Evolutionary conservation across 2,888 invertebrate species (phyloP).

Genomic region (Tipula vernalis): DNA sequence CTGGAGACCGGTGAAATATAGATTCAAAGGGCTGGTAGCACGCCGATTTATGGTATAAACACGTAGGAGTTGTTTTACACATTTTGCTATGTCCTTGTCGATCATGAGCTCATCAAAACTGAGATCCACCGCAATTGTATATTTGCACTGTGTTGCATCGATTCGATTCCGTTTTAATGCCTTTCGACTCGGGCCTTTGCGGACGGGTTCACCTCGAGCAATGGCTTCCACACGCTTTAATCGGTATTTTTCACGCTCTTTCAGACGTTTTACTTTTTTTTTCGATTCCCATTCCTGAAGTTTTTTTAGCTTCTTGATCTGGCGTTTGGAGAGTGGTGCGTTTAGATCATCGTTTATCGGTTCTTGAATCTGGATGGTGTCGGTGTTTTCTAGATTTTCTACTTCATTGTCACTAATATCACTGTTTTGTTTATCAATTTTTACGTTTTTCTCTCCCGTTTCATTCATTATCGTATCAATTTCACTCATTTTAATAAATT

Average conservation of each 20-base stretch:
- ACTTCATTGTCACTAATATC: neutral
- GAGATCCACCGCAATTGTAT: constrained; percentile 69
- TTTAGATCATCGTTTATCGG: neutral
- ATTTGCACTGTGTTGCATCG: constrained; percentile 32
- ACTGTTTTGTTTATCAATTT: neutral
- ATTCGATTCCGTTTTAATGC: constrained; percentile 60
- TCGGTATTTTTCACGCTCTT: constrained; percentile 59
- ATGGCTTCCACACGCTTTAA: constrained; percentile 55
- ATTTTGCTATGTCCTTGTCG: constrained; percentile 75
- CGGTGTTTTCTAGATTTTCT: neutral
- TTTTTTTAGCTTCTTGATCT: constrained; percentile 54
- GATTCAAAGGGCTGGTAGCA: constrained; percentile 62
- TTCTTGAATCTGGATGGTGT: neutral
- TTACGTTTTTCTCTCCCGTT: neutral
- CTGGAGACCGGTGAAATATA: constrained; percentile 68
- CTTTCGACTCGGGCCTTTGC: constrained; percentile 62
- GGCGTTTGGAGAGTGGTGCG: constrained; percentile 41
- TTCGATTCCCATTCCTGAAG: constrained; percentile 59
- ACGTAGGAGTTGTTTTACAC: constrained; percentile 78
- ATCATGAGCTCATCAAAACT: constrained; percentile 87
- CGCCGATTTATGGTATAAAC: constrained; percentile 86
- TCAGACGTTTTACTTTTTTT: constrained; percentile 55
- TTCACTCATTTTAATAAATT: neutral
- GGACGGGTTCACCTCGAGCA: constrained; percentile 51
- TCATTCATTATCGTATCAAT: neutral